Base-by-base conservation (phyloP, 2,888 invertebrate genomes). In the Tethea ocularis region DNA sequence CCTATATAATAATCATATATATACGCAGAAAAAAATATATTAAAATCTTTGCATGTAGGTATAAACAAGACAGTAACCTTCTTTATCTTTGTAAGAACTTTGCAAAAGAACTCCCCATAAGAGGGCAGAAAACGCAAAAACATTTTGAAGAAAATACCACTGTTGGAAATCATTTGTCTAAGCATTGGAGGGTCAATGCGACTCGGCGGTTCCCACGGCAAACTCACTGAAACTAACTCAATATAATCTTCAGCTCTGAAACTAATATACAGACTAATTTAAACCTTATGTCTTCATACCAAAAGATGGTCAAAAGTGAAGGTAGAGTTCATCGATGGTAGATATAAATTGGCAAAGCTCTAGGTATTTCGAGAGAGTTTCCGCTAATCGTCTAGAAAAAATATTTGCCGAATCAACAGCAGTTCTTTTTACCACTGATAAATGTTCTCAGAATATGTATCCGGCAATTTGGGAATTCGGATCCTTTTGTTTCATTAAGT, bases 351-450 rank as follows among this genome's bases (percentile, higher is more conserved):
- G 66, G 79, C 62, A 61, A 65, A 36, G 60, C 77, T 78, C 76
- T 87, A 89, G 87, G 87, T 90, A 88, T 88, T 89, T 86, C 79
- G 82, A 84, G 84, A 82, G 84, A 87, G 81, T 86, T 87, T 84
- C 80, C 86, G 86, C 89, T 92, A 92, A 93, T 91, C 87, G 89
- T 80, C 87, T 83, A 88, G 87, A 91, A 91, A 91, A 92, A 92
- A 91, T 89, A 91, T 89, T 90, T 88, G 91, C 87, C 78, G 87
- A 91, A 82, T 89, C 87, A 81, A 85, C 86, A 72, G 77, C 74
- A 78, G 80, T 77, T 87, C 84, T 87, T 89, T 88, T 87, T 83
- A 83, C 83, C 73, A 72, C 83, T 89, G 91, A 90, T 86, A 88
- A 90, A 91, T 91, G 89, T 83, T 74, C 82, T 76, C 78, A 71